Base-by-base conservation (phyloP, 2,797 vertebrate species). In the Syndactyla subalaris region DNA sequence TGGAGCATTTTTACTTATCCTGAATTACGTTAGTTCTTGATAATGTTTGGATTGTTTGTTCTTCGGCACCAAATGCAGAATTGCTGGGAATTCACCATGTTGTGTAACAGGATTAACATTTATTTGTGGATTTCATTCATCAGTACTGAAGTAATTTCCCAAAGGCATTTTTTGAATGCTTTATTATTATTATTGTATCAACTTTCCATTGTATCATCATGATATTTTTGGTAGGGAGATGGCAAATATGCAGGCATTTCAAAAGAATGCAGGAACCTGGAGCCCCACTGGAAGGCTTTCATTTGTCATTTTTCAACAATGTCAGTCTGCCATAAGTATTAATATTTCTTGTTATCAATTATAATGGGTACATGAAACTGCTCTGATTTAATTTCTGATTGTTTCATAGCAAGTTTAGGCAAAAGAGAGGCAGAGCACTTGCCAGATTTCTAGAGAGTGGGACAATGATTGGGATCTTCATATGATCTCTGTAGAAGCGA, bases 51-150 rank as follows among this genome's bases (percentile, higher is more conserved):
- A 66, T 95, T 96, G 67, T 88, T 96, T 90, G 67, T 94, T 65
- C 62, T 89, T 92, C 8, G 0, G 74, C 71, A 91, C 41, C 24
- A 91, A 94, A 88, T 55, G 48, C n/a, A 84, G 57, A 41, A 48
- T 68, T 95, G 88, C 80, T 94, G 84, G 68, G 86, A 96, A 94
- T 91, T 94, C 63, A 84, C 80, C 43, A 12, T 43, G 39, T 84
- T 91, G 73, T 86, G 82, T 85, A 95, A 95, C 1, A 4, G 65
- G 43, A 76, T 79, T 94, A 92, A 39, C 18, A 39, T 88, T 93
- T 94, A 89, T 96, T 96, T 96, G 76, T 88, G 83, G 43, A 92
- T 87, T 80, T 93, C 68, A 83, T 96, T 95, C 89, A 88, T 93
- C 66, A 41, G 68, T 75, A 78, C 80, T 96, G 95, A 96, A 95